Conservation (phyloP, 2,888 invertebrate species). For the Philereme transversata region DNA sequence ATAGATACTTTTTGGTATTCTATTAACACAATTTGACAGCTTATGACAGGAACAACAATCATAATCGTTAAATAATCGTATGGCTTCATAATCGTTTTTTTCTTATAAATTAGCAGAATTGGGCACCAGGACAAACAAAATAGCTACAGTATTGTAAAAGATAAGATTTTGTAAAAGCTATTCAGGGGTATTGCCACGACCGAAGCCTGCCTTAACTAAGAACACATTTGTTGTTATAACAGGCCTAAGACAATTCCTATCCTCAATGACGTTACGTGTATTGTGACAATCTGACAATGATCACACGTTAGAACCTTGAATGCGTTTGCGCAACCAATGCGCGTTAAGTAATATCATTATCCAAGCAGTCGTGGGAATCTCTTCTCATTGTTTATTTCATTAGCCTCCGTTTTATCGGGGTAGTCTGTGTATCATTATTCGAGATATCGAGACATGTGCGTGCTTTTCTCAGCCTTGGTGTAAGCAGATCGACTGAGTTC, state of each 20-base stretch:
- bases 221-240: constrained; percentile 6
- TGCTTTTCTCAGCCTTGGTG: constrained; percentile 17
- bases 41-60: too few species aligned
- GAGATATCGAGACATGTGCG: background rate
- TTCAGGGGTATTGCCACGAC: background rate
- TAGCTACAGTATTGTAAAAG: too few species aligned
- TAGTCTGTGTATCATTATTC: background rate
- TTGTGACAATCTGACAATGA: constrained; percentile 48
- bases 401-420: constrained; percentile 31
- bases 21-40: too few species aligned
- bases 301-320: constrained; percentile 63
- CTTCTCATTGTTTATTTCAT: constrained; percentile 29
- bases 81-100: too few species aligned
- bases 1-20: too few species aligned
- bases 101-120: too few species aligned
- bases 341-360: constrained; percentile 75
- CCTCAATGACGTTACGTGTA: constrained; percentile 15
- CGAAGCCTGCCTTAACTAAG: background rate
- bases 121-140: too few species aligned
- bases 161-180: too few species aligned
- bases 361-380: constrained; percentile 73
- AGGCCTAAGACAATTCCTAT: constrained; percentile 16
- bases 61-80: too few species aligned
- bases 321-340: constrained; percentile 70
- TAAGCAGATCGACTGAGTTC: constrained; percentile 7